These are phyloP conservation scores for Drosophila kurseongensis DNA, from an alignment of 1,140 invertebrate species.

Conservation along the genomic window DNA sequence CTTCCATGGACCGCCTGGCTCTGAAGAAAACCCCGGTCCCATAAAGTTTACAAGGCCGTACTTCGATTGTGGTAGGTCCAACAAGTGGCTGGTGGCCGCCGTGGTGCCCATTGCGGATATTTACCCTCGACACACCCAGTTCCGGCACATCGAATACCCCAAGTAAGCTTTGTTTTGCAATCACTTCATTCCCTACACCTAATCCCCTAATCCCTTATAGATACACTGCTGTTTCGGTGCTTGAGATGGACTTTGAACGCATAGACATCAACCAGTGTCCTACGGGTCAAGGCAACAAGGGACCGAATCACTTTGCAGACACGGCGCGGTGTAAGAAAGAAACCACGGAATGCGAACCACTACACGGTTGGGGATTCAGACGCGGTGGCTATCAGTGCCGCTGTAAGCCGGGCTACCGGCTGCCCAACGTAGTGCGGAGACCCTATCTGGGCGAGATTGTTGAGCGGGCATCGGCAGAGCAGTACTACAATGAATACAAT, in stretches of 20 bases:
- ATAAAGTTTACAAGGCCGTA: conserved; percentile 97
- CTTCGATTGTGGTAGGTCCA: conserved; percentile 97
- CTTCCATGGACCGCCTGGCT: conserved; percentile 96
- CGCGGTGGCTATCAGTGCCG: conserved; percentile 98
- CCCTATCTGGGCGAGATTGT: conserved; percentile 97
- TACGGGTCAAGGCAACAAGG: conserved; percentile 92
- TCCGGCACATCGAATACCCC: conserved; percentile 97
- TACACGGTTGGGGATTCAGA: conserved; percentile 97
- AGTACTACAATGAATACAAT: conserved; percentile 97
- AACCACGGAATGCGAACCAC: conserved; percentile 98
- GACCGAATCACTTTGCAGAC: conserved; percentile 94
- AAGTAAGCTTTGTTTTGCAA: conserved; percentile 88
- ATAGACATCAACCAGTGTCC: conserved; percentile 99
- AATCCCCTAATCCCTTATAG: conserved; percentile 85
- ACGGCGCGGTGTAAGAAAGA: conserved; percentile 96
- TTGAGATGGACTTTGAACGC: conserved; percentile 98
- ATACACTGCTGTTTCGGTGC: conserved; percentile 95
- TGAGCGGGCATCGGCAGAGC: conserved; percentile 95
- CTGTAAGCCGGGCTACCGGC: conserved; percentile 94
- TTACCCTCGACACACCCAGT: conserved; percentile 97
- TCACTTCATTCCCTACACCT: background rate
- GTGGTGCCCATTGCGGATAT: conserved; percentile 97
- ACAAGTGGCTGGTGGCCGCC: conserved; percentile 97
- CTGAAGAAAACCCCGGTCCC: conserved; percentile 94
- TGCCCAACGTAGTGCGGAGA: conserved; percentile 93